A percentile compares a stretch with the other conserved stretches of the same genome.
Conservation (phyloP, 2,888 invertebrate species). For the Coelinius sp. region DNA sequence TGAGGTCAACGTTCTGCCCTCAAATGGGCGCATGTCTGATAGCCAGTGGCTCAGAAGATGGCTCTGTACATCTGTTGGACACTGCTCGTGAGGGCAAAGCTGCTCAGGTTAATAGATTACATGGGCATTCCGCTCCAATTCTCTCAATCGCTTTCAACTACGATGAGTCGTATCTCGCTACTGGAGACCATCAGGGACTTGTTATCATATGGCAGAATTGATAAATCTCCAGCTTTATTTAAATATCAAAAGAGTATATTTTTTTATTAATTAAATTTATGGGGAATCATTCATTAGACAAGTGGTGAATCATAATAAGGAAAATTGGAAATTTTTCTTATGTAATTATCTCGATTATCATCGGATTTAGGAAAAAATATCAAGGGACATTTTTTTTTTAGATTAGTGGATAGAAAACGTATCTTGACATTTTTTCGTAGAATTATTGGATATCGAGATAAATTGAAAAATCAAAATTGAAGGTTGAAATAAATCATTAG, state of each 20-base stretch:
- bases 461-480: conserved; percentile 15
- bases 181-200: conserved; percentile 85
- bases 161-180: conserved; percentile 88
- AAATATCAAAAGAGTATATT: neutral
- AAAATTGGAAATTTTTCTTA: too few species aligned
- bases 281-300: too few species aligned
- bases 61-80: conserved; percentile 65
- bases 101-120: conserved; percentile 75
- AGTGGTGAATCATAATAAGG: too few species aligned
- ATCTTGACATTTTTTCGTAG: too few species aligned
- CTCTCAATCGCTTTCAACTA: conserved; percentile 89
- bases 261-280: too few species aligned
- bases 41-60: conserved; percentile 68
- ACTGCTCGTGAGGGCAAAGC: conserved; percentile 69
- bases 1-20: conserved; percentile 87
- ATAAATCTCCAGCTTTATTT: neutral
- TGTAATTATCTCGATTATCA: too few species aligned
- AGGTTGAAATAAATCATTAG: conserved; percentile 33
- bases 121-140: conserved; percentile 87
- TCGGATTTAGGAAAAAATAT: neutral
- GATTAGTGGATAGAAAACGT: too few species aligned
- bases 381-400: neutral
- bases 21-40: conserved; percentile 67
- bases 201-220: conserved; percentile 80
- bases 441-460: neutral